Evolutionary conservation across 2,113 vertebrate species (phyloP).

Genomic region (Scolopax mira): DNA sequence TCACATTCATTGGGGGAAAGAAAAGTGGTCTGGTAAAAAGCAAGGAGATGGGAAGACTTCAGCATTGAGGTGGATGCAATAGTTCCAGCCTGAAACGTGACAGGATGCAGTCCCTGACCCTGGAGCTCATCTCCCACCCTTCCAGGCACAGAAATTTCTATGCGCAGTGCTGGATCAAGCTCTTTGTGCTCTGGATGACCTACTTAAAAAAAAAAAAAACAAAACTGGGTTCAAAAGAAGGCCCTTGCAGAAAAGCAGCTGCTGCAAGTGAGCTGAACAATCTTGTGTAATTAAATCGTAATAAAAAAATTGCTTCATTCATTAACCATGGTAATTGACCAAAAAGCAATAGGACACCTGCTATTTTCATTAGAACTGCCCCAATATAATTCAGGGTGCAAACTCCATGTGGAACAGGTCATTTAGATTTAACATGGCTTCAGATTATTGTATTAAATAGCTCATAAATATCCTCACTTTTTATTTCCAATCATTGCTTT

Average conservation of each 20-base stretch:
- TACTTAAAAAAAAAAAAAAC: neutral
- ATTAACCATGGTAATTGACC: constrained; percentile 54
- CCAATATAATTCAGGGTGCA: neutral
- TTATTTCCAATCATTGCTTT: constrained; percentile 22
- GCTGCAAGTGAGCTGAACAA: constrained; percentile 18
- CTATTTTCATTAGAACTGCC: constrained; percentile 47
- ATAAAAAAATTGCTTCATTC: constrained; percentile 52
- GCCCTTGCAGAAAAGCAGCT: constrained; percentile 43
- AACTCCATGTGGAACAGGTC: constrained; percentile 3
- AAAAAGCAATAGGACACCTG: constrained; percentile 37
- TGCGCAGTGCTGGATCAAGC: neutral
- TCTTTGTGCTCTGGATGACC: neutral
- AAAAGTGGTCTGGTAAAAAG: neutral
- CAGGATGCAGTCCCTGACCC: neutral
- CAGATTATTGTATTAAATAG: constrained; percentile 31
- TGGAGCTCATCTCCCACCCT: neutral
- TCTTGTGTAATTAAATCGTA: constrained; percentile 38
- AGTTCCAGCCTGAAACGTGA: neutral
- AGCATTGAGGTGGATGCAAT: neutral
- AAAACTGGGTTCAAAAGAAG: neutral
- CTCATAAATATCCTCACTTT: neutral
- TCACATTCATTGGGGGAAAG: neutral
- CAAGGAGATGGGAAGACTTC: neutral
- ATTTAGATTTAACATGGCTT: constrained; percentile 16
- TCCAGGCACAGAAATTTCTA: neutral